Percentiles rank a stretch among this genome's conserved stretches.
Evolutionary conservation across 2,113 vertebrate species (phyloP).

Genomic region (Triplophysa tibetana): DNA sequence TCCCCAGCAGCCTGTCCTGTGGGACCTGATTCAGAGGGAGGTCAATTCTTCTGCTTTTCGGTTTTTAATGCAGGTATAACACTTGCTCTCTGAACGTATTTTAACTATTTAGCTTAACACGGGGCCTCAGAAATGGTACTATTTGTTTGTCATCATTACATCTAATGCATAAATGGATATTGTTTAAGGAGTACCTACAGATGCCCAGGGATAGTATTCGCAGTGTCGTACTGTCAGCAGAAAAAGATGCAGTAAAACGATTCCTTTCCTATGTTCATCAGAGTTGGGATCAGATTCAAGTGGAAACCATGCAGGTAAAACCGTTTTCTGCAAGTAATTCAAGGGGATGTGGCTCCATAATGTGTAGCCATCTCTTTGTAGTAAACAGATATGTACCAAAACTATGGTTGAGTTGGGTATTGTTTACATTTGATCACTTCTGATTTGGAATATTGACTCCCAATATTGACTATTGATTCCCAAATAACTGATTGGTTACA

Average conservation of each 20-base stretch:
- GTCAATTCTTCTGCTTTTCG: conserved; percentile 76
- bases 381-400: no score
- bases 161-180: conserved; percentile 4
- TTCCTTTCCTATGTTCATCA: conserved; percentile 83
- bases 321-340: not conserved
- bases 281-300: conserved; percentile 81
- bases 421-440: no score
- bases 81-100: not conserved
- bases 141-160: not conserved
- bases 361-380: no score
- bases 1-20: conserved; percentile 76
- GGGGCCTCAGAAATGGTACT: not conserved
- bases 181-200: conserved; percentile 78
- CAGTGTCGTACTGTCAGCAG: conserved; percentile 80
- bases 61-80: conserved; percentile 80
- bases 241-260: conserved; percentile 78
- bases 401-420: no score
- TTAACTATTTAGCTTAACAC: not conserved
- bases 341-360: not conserved
- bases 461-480: no score
- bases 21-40: conserved; percentile 83
- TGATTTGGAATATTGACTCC: no score
- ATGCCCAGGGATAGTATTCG: conserved; percentile 83
- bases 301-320: conserved; percentile 72
- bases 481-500: conserved; percentile 13